Evolutionary conservation across 2,113 vertebrate species (phyloP).

Genomic region (Scomber scombrus): DNA sequence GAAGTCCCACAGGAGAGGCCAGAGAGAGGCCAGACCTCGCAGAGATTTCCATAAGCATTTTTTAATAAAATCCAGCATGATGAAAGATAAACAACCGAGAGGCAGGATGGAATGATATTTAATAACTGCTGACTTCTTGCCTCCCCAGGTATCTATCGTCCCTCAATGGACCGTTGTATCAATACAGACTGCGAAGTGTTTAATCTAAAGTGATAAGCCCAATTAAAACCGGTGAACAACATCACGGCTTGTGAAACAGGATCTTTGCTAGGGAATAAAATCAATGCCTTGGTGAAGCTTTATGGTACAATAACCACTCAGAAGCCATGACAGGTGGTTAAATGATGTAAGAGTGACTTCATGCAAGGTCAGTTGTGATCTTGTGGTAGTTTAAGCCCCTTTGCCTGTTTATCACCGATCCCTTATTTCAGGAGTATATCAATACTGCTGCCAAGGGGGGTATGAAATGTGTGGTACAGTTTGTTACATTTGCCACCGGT

Average conservation of each 20-base stretch:
- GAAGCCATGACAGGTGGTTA: conserved; percentile 32
- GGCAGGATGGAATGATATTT: conserved; percentile 66
- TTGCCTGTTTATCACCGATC: conserved; percentile 22
- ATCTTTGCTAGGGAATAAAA: conserved; percentile 32
- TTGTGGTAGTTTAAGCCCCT: conserved; percentile 31
- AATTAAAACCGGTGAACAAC: conserved; percentile 51
- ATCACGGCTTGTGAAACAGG: conserved; percentile 18
- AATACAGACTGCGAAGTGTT: conserved; percentile 64
- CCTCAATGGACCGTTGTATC: conserved; percentile 46
- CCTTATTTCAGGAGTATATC: conserved; percentile 34
- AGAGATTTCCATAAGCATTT: conserved; percentile 71
- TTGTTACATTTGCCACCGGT: conserved; percentile 66
- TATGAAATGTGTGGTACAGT: conserved; percentile 33
- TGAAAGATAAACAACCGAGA: conserved; percentile 77
- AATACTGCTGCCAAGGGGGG: conserved; percentile 33
- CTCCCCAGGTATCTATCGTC: conserved; percentile 54
- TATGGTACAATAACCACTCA: conserved; percentile 11
- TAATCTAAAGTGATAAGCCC: conserved; percentile 57
- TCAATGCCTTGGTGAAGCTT: conserved; percentile 20
- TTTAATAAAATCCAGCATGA: conserved; percentile 73
- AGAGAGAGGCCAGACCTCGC: conserved; percentile 59
- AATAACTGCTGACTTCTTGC: conserved; percentile 57
- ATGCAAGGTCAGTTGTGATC: conserved; percentile 52
- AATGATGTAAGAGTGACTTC: conserved; percentile 39
- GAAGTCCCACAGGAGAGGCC: conserved; percentile 60